phyloP scores from a whole-genome alignment of 2,113 vertebrate species.

The Ammospiza caudacuta region DNA sequence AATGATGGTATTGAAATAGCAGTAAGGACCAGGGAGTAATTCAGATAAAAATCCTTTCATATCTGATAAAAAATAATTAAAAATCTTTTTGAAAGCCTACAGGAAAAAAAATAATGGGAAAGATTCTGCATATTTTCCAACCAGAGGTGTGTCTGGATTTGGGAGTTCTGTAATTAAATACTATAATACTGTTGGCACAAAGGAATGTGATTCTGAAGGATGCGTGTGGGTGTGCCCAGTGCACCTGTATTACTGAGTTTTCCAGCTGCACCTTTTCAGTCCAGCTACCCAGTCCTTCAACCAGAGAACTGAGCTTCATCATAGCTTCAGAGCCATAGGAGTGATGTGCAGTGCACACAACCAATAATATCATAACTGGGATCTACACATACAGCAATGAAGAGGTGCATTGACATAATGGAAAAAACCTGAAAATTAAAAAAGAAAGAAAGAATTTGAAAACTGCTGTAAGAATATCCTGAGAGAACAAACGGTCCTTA shows the following conservation, averaged over 20 bases:
- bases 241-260: neutral
- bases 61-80: neutral
- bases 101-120: neutral
- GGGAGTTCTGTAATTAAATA: neutral
- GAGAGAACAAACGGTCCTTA: neutral
- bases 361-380: neutral
- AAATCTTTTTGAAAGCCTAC: neutral
- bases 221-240: neutral
- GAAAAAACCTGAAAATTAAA: neutral
- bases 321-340: neutral
- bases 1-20: neutral
- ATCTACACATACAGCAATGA: neutral
- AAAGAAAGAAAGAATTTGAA: neutral
- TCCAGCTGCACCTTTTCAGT: neutral
- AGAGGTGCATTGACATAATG: neutral
- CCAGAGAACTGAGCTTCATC: neutral
- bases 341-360: accelerated
- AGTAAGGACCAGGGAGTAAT: neutral
- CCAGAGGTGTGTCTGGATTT: neutral
- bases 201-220: neutral
- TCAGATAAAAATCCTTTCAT: neutral
- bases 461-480: neutral
- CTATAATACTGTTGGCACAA: neutral
- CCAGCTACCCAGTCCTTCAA: neutral
- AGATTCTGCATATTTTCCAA: neutral